phyloP scores from a whole-genome alignment of 2,797 vertebrate genomes.

The Pempheris klunzingeri region DNA sequence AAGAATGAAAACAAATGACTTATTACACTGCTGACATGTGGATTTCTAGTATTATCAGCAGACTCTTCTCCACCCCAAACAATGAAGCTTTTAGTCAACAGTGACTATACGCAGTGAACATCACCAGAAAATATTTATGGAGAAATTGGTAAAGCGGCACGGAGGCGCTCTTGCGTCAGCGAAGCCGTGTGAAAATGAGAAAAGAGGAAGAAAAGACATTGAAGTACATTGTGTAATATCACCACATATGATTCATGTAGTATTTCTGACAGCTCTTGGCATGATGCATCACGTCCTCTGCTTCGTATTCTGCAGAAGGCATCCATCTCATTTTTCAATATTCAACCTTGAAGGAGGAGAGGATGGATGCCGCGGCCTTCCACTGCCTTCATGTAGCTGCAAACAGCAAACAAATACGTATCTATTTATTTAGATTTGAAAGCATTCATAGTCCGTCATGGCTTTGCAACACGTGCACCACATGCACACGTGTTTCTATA shows the following conservation, averaged over 20 bases:
- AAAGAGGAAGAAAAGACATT: conserved; percentile 23
- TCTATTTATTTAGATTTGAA: conserved; percentile 10
- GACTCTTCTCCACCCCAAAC: not conserved
- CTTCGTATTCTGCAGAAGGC: conserved; percentile 57
- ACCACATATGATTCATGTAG: conserved; percentile 67
- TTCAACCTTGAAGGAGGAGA: conserved; percentile 34
- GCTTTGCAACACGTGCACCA: not conserved
- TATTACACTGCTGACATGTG: not conserved
- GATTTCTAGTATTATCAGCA: not conserved
- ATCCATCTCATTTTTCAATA: conserved; percentile 39
- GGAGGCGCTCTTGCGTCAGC: conserved; percentile 11
- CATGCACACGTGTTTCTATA: not conserved
- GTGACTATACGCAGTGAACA: not conserved
- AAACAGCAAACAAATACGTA: conserved; percentile 1
- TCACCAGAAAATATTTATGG: not conserved
- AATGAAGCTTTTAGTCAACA: not conserved
- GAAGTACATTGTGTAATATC: conserved; percentile 59
- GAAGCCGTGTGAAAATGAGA: conserved; percentile 16
- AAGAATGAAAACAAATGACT: conserved; percentile 10
- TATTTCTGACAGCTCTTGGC: conserved; percentile 59
- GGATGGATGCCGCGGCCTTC: conserved; percentile 37
- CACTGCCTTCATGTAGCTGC: not conserved
- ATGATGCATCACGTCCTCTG: conserved; percentile 52
- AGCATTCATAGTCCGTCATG: not conserved
- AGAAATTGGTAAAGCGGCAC: not conserved